Evolutionary conservation across 30 jellyfish, hydroid and myxozoan species (phyloP), one percentile per base, ranked within the genome.

Genomic region (Aurelia aurita): DNA sequence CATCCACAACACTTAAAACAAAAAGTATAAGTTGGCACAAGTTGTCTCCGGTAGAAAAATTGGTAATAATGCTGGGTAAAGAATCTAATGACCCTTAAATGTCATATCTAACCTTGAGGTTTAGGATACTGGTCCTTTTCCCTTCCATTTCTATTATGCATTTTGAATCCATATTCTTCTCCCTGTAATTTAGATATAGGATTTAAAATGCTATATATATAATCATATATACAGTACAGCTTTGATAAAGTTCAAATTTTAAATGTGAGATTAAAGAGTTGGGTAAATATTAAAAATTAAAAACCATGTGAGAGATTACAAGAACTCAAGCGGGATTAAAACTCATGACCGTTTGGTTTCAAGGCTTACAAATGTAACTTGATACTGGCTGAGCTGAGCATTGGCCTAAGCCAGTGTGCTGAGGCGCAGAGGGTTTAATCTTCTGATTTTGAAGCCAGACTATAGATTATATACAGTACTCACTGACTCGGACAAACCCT

Each of bases 71-170:
- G 73, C 19, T 19, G 20, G 8, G 14, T n/a, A 19, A 21, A 34
- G 10, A n/a, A 4, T 3, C 8, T 0, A 26, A 26, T 1, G 19
- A 20, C 16, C 34, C 54, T 32, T 13, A 35, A 15, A 28, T 5
- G 43, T 8, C 4, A 27, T 16, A 13, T 9, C 66, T 5, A 80
- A 93, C 98, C 90, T 93, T 93, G 43, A 83, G 85, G 59, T 87
- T 93, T 10, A 93, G 77, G 54, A 93, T 93, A 65, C 97, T 79
- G 1, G 98, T 93, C 68, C 98, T 75, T 69, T 93, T 93, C 44
- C 96, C 96, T 63, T 93, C 98, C 98, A 93, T 93, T 59, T 93
- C 96, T 10, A 93, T 88, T 62, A 93, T 93, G 81, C 96, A 93
- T 88, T 93, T 93, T 12, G 98, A 87, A 64, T 88, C 96, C 97